Conservation (phyloP, 1,140 invertebrate species). For the Metaphire vulgaris region DNA sequence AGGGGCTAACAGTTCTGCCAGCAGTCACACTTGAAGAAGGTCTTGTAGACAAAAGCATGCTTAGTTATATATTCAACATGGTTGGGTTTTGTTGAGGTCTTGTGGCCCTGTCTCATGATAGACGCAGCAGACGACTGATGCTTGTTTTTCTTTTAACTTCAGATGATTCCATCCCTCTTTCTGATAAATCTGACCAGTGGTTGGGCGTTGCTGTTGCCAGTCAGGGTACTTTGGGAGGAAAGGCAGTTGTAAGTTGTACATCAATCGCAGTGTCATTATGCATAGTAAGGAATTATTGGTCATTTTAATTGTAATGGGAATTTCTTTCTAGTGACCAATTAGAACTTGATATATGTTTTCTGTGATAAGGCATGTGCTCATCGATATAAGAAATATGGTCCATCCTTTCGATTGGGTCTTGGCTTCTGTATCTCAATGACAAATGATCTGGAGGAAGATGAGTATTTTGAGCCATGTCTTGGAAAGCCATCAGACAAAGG, state of each 20-base stretch:
- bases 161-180: background rate
- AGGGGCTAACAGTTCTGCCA: background rate
- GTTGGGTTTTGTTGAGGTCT: background rate
- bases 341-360: background rate
- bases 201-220: background rate
- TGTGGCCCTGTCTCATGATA: background rate
- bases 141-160: background rate
- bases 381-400: conserved; percentile 67
- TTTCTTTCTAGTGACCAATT: background rate
- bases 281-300: background rate
- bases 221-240: background rate
- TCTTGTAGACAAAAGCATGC: background rate
- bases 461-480: conserved; percentile 71
- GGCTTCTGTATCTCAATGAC: conserved; percentile 80
- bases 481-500: conserved; percentile 63
- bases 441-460: conserved; percentile 65
- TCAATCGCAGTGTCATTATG: background rate
- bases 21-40: background rate
- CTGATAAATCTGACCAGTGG: background rate
- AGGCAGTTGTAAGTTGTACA: background rate
- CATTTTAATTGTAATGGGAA: background rate
- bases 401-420: conserved; percentile 70
- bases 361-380: conserved; percentile 76
- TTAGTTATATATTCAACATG: background rate
- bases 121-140: too few species aligned